A percentile compares a stretch with the other conserved stretches of the same genome.
phyloP scores from a whole-genome alignment of 2,888 invertebrate species.

The Nemapogon koenigi region DNA sequence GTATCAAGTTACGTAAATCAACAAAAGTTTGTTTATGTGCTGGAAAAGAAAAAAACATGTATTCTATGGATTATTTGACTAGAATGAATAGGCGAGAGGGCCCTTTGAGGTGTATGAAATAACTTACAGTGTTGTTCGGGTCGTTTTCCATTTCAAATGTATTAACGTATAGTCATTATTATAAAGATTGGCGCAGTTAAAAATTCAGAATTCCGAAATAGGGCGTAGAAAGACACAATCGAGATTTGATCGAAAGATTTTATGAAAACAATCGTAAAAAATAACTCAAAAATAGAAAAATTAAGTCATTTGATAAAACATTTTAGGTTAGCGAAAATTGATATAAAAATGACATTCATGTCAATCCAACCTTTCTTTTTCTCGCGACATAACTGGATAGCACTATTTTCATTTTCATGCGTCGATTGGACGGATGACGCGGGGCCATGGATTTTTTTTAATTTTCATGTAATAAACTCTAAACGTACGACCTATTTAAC shows the following conservation, averaged over 20 bases:
- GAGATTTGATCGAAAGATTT: constrained; percentile 56
- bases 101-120: no score
- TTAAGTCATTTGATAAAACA: constrained; percentile 64
- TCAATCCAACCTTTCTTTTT: constrained; percentile 65
- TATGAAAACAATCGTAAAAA: constrained; percentile 52
- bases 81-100: no score
- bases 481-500: no score
- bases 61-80: no score
- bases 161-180: constrained; percentile 53
- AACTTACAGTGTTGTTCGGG: constrained; percentile 61
- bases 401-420: constrained; percentile 55
- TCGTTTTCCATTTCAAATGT: constrained; percentile 54
- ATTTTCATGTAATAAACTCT: no score
- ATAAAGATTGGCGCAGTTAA: constrained; percentile 37
- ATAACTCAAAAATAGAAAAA: constrained; percentile 53
- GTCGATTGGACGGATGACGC: neutral
- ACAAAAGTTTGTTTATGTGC: no score
- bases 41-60: no score
- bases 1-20: no score
- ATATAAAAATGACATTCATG: constrained; percentile 57
- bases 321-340: constrained; percentile 64
- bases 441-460: neutral
- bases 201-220: constrained; percentile 33
- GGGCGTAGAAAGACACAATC: constrained; percentile 47
- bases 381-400: constrained; percentile 57